A percentile compares a stretch with the other conserved stretches of the same genome.
phyloP scores from a whole-genome alignment of 2,888 invertebrate genomes.

The Leucophenga maculata region DNA sequence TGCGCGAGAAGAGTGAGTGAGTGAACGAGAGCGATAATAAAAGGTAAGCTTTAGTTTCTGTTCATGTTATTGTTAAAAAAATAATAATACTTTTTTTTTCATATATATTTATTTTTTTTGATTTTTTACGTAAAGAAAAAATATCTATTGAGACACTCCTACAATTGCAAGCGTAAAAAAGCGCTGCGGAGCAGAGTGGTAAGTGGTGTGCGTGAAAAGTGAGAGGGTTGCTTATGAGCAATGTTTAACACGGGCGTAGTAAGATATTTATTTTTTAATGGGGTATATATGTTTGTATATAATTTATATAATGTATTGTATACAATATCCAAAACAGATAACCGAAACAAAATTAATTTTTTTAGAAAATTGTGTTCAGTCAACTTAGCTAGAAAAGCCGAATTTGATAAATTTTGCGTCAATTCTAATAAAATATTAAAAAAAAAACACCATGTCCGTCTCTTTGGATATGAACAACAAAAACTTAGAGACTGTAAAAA shows the following conservation, averaged over 20 bases:
- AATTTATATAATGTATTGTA: no score
- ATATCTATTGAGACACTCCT: slow-evolving; percentile 59
- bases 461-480: no score
- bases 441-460: no score
- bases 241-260: slow-evolving; percentile 31
- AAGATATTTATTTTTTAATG: no score
- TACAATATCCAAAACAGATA: no score
- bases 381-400: no score
- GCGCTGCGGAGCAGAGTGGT: slow-evolving; percentile 38
- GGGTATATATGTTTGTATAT: no score
- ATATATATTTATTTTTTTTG: slow-evolving; percentile 47
- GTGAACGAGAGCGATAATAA: background rate
- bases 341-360: no score
- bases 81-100: slow-evolving; percentile 46
- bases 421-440: no score
- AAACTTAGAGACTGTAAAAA: no score
- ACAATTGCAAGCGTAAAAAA: slow-evolving; percentile 58
- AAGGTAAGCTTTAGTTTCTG: slow-evolving; percentile 19
- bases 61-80: slow-evolving; percentile 44
- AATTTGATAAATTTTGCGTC: no score
- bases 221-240: slow-evolving; percentile 24
- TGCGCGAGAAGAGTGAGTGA: slow-evolving; percentile 25
- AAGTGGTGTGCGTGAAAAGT: slow-evolving; percentile 8
- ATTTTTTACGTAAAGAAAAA: slow-evolving; percentile 57
- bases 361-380: no score